These are phyloP conservation scores for Apostichopus californicus DNA, from an alignment of 35 echinoderm and acorn worm genomes.

Conservation along the genomic window DNA sequence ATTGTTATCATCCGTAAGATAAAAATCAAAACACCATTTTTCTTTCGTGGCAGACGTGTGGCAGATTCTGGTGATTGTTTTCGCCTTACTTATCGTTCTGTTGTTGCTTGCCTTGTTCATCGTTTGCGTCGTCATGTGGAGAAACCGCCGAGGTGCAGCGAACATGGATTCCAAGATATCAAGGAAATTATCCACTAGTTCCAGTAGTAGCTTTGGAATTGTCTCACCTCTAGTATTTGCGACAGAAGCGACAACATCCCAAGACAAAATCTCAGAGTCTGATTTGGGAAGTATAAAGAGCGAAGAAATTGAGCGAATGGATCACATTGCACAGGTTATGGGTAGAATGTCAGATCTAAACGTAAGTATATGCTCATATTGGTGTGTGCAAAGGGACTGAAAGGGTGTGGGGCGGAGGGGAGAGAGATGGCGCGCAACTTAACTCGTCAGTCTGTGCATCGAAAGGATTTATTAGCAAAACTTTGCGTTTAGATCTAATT, in stretches of 20 bases:
- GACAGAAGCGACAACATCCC: neutral
- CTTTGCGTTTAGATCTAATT: too few species aligned
- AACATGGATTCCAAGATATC: neutral
- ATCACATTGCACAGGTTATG: neutral
- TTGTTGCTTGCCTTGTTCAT: neutral
- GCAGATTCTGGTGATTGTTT: slow-evolving; percentile 2
- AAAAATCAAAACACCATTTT: neutral
- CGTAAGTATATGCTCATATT: neutral
- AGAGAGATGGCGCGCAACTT: neutral
- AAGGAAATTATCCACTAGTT: neutral
- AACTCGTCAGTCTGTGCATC: neutral
- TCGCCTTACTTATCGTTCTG: neutral
- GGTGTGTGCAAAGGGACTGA: neutral
- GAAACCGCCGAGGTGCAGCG: neutral
- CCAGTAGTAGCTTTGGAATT: neutral
- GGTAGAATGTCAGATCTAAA: neutral
- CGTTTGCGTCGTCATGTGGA: neutral
- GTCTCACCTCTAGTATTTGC: neutral
- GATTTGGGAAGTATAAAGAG: neutral
- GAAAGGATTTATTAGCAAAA: neutral
- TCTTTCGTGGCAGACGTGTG: neutral
- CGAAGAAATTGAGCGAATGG: slow-evolving; percentile 8
- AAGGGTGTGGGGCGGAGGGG: neutral
- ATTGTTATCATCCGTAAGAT: neutral
- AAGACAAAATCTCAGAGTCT: neutral